Evolutionary conservation across 1,140 invertebrate species (phyloP), one percentile per base, ranked within the genome.

Genomic region (Wasmannia auropunctata): DNA sequence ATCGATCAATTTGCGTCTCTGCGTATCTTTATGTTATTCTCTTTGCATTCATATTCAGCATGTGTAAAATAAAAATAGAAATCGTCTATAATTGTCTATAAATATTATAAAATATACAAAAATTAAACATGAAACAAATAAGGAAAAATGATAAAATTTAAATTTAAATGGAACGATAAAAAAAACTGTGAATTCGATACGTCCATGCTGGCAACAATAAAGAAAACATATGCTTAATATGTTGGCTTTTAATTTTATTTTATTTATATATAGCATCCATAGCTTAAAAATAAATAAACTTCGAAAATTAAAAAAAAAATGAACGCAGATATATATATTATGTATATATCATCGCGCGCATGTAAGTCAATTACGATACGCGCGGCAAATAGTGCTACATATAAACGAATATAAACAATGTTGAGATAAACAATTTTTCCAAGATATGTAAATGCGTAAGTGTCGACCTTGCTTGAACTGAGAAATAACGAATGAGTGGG

Each of bases 231-330:
- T 54, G 19, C 6, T 49, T 16, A 28, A 31, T 54, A 46, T 46
- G 5, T 46, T 46, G 19, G 19, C n/a, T 6, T 75, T 85, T 62
- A 85, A 28, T 34, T 67, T 58, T 31, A 56, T 6, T 85, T 56
- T 65, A 86, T 80, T 86, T 56, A 67, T 67, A 16, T 67, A 67
- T 67, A 86, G n/a, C 37, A 79, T 86, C 37, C 62, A 79, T 34
- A 84, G 19, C 22, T 77, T 69, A 79, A 56, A 65, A 86, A 86
- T 65, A 85, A 79, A 85, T 85, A 86, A 86, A 86, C 37, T 86
- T 86, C 51, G 5, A 40, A 74, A 83, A 72, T 81, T 70, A 72
- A 83, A 83, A 70, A 86, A 69, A 56, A 65, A 28, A n/a, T 16
- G 19, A 70, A 62, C 25, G 25, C 22, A 54, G 3, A 58, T 63